phyloP scores from a whole-genome alignment of 2,888 invertebrate species.

The Gortyna flavago region DNA sequence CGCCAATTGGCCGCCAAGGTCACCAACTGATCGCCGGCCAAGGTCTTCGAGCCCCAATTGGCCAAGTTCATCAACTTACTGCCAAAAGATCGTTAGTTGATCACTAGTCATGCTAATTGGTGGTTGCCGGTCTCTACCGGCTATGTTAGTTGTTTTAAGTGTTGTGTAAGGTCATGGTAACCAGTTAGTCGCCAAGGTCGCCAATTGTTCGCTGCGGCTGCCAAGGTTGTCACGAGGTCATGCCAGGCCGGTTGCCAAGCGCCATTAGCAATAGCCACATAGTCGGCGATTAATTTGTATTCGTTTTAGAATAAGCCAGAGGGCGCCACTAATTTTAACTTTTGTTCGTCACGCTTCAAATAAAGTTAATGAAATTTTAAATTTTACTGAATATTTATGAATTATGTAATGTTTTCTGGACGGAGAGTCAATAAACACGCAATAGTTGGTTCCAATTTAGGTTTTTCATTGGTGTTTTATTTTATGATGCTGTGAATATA shows the following conservation, averaged over 20 bases:
- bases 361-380: conserved; percentile 83
- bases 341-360: conserved; percentile 87
- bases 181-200: conserved; percentile 66
- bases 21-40: conserved; percentile 68
- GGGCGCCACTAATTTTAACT: conserved; percentile 84
- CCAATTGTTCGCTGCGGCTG: conserved; percentile 67
- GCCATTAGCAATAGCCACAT: conserved; percentile 89
- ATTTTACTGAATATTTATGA: conserved; percentile 80
- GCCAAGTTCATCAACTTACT: conserved; percentile 70
- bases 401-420: conserved; percentile 87
- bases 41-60: conserved; percentile 64
- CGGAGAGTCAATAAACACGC: conserved; percentile 90
- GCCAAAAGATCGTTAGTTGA: conserved; percentile 73
- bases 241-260: conserved; percentile 75
- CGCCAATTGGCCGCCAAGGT: conserved; percentile 67
- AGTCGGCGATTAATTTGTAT: conserved; percentile 88
- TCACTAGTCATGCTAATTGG: conserved; percentile 70
- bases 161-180: conserved; percentile 65
- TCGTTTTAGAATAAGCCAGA: conserved; percentile 89
- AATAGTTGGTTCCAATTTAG: conserved; percentile 90
- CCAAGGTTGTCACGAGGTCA: conserved; percentile 69
- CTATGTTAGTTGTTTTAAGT: conserved; percentile 66
- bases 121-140: conserved; percentile 63
- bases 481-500: conserved; percentile 27
- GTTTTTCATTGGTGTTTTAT: conserved; percentile 70